These are phyloP conservation scores for Salticus scenicus DNA, from an alignment of 2,888 invertebrate species.

Conservation along the genomic window DNA sequence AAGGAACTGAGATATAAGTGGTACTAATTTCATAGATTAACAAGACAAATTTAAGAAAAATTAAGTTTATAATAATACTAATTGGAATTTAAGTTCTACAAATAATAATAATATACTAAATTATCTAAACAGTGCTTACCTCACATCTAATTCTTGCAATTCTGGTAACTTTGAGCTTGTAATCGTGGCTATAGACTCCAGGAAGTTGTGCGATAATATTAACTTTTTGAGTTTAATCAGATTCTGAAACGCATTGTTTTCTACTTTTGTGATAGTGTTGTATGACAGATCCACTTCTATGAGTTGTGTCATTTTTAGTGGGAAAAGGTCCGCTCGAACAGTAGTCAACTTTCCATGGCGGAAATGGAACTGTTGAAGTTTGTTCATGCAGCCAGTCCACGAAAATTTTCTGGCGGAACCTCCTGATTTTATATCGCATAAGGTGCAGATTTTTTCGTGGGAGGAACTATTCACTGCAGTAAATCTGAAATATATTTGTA, in stretches of 20 bases:
- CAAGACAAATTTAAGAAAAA: too few species aligned
- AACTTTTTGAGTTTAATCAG: conserved; percentile 1
- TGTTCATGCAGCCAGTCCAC: conserved; percentile 44
- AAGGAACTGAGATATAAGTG: too few species aligned
- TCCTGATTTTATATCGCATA: conserved; percentile 13
- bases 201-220: conserved; percentile 38
- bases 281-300: conserved; percentile 17
- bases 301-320: conserved; percentile 16
- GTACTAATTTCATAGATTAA: too few species aligned
- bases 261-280: conserved; percentile 36
- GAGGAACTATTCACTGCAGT: conserved; percentile 34
- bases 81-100: too few species aligned
- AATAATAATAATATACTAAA: too few species aligned
- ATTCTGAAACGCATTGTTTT: conserved; percentile 2
- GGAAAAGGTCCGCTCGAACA: conserved; percentile 24
- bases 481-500: conserved; percentile 32
- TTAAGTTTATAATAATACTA: too few species aligned
- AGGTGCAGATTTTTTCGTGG: conserved; percentile 19
- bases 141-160: conserved; percentile 39
- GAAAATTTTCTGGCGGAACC: conserved; percentile 8
- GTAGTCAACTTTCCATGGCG: conserved; percentile 12
- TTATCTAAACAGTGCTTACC: conserved; percentile 24
- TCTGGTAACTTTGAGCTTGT: background rate
- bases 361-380: conserved; percentile 29
- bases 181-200: conserved; percentile 17